phyloP scores from a whole-genome alignment of 2,797 vertebrate species.

The Melanotaenia trifasciata region DNA sequence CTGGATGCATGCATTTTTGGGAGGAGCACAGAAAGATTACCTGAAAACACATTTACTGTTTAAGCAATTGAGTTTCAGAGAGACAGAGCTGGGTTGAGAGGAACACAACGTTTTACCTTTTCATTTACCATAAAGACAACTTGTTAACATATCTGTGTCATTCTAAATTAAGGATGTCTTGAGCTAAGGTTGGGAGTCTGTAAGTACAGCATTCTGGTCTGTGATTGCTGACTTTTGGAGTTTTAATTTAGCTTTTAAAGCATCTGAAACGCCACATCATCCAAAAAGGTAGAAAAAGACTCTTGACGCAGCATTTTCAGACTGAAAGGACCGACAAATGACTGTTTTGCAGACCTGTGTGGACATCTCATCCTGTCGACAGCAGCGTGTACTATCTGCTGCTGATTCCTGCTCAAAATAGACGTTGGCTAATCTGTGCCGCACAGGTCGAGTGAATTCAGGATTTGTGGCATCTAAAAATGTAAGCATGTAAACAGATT shows the following conservation, averaged over 20 bases:
- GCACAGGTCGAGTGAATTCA: constrained; percentile 24
- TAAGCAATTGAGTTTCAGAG: background rate
- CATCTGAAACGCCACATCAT: constrained; percentile 6
- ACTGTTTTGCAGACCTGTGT: constrained; percentile 26
- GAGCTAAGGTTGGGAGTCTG: background rate
- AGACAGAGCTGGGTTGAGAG: background rate
- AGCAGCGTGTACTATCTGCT: constrained; percentile 13
- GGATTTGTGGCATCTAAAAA: constrained; percentile 24
- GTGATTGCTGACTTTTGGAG: constrained; percentile 25
- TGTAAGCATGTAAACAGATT: background rate
- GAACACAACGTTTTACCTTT: background rate
- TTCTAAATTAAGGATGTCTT: background rate
- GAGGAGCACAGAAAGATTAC: background rate
- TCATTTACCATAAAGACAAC: background rate
- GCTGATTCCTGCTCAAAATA: constrained; percentile 37
- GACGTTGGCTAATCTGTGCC: constrained; percentile 38
- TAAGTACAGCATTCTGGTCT: background rate
- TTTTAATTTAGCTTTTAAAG: constrained; percentile 14
- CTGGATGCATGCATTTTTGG: no score
- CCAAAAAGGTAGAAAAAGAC: constrained; percentile 23
- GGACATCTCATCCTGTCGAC: constrained; percentile 12
- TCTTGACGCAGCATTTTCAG: constrained; percentile 39
- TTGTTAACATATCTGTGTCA: background rate
- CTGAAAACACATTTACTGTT: constrained; percentile 1
- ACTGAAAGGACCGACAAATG: constrained; percentile 35